These are phyloP conservation scores for Catostylus mosaicus DNA, from an alignment of 30 jellyfish, hydroid and myxozoan species.

Conservation along the genomic window DNA sequence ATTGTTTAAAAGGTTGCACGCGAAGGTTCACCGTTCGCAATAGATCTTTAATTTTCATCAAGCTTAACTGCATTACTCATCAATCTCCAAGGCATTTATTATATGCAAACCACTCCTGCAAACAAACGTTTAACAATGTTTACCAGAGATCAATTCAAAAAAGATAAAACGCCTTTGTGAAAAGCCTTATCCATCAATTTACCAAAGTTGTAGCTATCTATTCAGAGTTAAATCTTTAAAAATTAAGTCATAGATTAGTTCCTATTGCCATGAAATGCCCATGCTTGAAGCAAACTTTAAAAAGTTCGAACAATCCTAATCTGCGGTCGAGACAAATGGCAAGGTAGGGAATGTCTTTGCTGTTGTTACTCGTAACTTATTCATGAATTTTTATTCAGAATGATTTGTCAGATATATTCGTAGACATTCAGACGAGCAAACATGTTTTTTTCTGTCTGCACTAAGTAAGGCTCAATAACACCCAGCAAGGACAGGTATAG, in stretches of 20 bases:
- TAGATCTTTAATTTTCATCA: too few species aligned
- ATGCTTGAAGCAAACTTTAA: background rate
- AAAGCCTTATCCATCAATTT: too few species aligned
- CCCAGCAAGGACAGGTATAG: too few species aligned
- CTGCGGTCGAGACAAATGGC: background rate
- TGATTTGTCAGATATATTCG: background rate
- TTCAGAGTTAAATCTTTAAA: background rate
- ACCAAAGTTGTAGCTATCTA: background rate
- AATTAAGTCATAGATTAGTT: background rate
- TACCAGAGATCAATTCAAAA: too few species aligned
- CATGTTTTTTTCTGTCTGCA: background rate
- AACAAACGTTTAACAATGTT: too few species aligned
- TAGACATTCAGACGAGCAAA: background rate
- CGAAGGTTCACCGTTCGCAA: too few species aligned
- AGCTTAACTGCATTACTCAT: too few species aligned
- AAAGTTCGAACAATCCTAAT: background rate
- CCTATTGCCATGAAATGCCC: slow-evolving; percentile 11
- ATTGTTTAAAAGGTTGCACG: too few species aligned
- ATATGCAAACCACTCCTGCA: too few species aligned
- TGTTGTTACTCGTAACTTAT: background rate
- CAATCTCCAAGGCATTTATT: too few species aligned
- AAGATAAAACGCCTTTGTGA: too few species aligned
- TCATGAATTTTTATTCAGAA: background rate
- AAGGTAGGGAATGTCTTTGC: background rate
- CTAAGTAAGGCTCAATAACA: too few species aligned